Base-by-base conservation (phyloP, 1,140 invertebrate genomes). In the Diorhabda sublineata region DNA sequence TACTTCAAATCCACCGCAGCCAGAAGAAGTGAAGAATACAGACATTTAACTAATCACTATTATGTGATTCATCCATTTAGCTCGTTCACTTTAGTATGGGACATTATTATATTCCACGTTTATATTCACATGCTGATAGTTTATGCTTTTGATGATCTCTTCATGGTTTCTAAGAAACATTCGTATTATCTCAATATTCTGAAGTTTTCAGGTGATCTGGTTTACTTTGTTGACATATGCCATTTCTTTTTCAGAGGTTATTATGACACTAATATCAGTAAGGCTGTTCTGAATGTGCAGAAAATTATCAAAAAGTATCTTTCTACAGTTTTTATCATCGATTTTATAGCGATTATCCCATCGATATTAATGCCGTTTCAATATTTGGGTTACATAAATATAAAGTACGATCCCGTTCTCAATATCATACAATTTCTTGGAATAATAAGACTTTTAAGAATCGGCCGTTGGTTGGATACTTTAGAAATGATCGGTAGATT, bases 51-150 rank as follows among this genome's bases (percentile, higher is more conserved):
- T 9, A 41, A 59, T 5, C 64, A 69, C 57, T 9, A 45, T 3
- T 7, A 45, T 3, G 67, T 73, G 52, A 69, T 73, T n/a, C 72
- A 73, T 71, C 72, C 72, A 6, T 73, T 69, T 52, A 73, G 72
- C 57, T 66, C 47, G 62, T 61, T 4, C 44, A 58, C 45, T 41
- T 42, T 59, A 41, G 42, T 58, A 42, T 64, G 61, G 45, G 67
- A 63, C 8, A 52, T 69, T 8, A 2, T 47, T 8, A 61, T 66
- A 26, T 45, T 61, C 3, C 26, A 66, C 8, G 42, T 66, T 42
- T 66, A 57, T 42, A 42, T 42, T 4, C 7, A n/a, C 8, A 4
- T 7, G 41, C 58, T 57, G n/a, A 9, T 56, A 9, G 11, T 66
- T 11, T 9, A 8, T 3, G 9, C 52, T 2, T 4, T 66, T 42